phyloP scores from a whole-genome alignment of 2,888 invertebrate genomes.

The Brachyopa scutellaris region DNA sequence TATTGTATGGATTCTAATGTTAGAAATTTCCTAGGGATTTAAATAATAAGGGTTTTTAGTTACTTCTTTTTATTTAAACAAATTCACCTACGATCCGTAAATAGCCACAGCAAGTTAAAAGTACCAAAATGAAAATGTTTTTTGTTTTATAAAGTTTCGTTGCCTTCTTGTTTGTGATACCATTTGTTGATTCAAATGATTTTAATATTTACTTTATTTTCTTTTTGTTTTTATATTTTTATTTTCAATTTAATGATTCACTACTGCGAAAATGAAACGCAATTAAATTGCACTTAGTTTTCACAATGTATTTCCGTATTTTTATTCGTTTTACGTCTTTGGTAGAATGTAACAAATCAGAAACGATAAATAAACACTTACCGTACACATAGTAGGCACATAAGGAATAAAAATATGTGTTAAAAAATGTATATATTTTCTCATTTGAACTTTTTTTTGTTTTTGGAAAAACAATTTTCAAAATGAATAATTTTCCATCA shows the following conservation, averaged over 20 bases:
- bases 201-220: constrained; percentile 38
- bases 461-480: constrained; percentile 30
- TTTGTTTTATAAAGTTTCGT: constrained; percentile 47
- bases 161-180: constrained; percentile 64
- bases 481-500: constrained; percentile 35
- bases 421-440: constrained; percentile 51
- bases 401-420: constrained; percentile 66
- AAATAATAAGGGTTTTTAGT: constrained; percentile 27
- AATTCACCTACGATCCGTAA: constrained; percentile 63
- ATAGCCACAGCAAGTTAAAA: constrained; percentile 70
- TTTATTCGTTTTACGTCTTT: constrained; percentile 29
- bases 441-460: constrained; percentile 56
- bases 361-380: constrained; percentile 66
- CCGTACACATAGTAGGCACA: constrained; percentile 73
- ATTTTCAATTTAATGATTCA: constrained; percentile 70
- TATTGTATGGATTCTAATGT: constrained; percentile 37
- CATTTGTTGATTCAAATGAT: constrained; percentile 51
- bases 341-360: constrained; percentile 45
- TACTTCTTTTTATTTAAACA: constrained; percentile 22
- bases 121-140: constrained; percentile 54
- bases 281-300: constrained; percentile 71
- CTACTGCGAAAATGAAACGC: constrained; percentile 73
- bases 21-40: constrained; percentile 33
- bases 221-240: constrained; percentile 27
- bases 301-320: constrained; percentile 34